Base-by-base conservation (phyloP, 2,888 invertebrate species). In the Mamestra brassicae region DNA sequence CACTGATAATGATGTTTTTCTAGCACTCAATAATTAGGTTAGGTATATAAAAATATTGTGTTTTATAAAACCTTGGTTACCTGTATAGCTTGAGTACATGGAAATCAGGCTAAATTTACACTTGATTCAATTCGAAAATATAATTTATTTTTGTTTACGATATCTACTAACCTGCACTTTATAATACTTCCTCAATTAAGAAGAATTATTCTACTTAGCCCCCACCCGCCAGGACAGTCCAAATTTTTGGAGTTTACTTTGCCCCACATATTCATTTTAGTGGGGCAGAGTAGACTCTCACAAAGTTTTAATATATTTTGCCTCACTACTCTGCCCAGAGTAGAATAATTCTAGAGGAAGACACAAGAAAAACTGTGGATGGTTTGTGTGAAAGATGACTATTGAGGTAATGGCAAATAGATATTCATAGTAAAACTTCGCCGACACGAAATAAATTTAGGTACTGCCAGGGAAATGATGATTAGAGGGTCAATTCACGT, bases 1-100 rank as follows among this genome's bases (percentile, higher is more conserved):
- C 78, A 52, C 10, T 45, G 66, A 83, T 78, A 78, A 60, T 42
- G 11, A 52, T 78, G 54, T 78, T 83, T 71, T 83, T 69, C 54
- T 55, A 50, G 50, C 45, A 61, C 58, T 50, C 3, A 3, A 61
- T 62, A 34, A 50, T 65, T 67, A 50, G 58, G 54, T 68, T 54
- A 79, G 6, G 5, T 58, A 45, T n/a, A 11, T 11, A 72, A 36
- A 13, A 34, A 10, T n/a, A 15, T 38, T 42, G 8, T 26, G 36
- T 68, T 68, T 26, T 52, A 54, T 42, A 42, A 75, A 69, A 5
- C 7, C 11, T 26, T 17, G n/a, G 3, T 55, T 47, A 55, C 38
- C 17, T 38, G 26, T 11, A 34, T 5, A 63, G 4, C 10, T 4
- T 5, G 7, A n/a, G 15, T 36, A n/a, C 1, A 4, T 42, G 38